Evolutionary conservation across 2,797 vertebrate genomes (phyloP).

Genomic region (Bucorvus abyssinicus): DNA sequence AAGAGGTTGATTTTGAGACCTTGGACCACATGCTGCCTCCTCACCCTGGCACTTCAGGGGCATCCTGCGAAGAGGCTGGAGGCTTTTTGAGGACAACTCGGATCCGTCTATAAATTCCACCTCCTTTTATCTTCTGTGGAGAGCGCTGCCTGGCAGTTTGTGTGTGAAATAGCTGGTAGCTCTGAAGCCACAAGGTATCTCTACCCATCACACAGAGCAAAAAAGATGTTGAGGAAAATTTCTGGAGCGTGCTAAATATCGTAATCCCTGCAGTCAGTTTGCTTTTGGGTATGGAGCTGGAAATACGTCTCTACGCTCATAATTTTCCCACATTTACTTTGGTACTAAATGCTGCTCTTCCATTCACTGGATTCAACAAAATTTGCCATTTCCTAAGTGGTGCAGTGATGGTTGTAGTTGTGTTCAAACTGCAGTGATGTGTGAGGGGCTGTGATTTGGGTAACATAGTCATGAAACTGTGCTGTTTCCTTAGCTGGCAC

Average conservation of each 20-base stretch:
- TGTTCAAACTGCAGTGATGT: not conserved
- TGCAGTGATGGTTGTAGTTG: not conserved
- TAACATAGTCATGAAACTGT: not conserved
- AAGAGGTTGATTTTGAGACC: not conserved
- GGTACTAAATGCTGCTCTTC: not conserved
- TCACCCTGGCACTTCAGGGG: accelerated
- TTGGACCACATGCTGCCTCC: not conserved
- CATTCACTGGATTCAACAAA: accelerated
- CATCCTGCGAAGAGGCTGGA: not conserved
- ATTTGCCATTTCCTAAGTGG: not conserved
- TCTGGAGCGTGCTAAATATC: not conserved
- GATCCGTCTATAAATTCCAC: not conserved
- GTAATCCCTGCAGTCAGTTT: not conserved
- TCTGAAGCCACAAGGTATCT: not conserved
- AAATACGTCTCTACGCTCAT: not conserved
- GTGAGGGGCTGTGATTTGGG: not conserved
- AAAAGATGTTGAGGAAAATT: not conserved
- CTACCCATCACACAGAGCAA: not conserved
- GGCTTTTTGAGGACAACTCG: not conserved
- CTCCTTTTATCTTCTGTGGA: not conserved
- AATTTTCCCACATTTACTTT: not conserved
- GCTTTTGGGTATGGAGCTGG: not conserved
- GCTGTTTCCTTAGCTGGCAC: accelerated
- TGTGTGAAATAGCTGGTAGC: not conserved
- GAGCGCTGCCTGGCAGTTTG: not conserved